Conservation (phyloP, 2,113 vertebrate genomes). For the Petrocephalus zakoni region DNA sequence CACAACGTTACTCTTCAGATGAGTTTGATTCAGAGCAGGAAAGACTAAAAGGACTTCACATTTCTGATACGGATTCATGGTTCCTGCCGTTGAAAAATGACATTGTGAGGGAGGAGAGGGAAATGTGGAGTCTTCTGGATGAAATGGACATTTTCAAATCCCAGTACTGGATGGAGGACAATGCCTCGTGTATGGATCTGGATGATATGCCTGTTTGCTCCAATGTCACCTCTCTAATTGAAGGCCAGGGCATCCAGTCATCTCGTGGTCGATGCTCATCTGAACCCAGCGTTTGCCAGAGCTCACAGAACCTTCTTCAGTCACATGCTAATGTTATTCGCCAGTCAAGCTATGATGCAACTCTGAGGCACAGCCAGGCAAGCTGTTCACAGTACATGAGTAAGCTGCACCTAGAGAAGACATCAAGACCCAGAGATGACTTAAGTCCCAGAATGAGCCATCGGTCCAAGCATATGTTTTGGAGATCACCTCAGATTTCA, state of each 20-base stretch:
- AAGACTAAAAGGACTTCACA: conserved; percentile 32
- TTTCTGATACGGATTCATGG: conserved; percentile 41
- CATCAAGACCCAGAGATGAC: conserved; percentile 46
- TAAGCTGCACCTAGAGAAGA: conserved; percentile 50
- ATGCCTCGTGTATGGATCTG: conserved; percentile 46
- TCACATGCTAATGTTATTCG: conserved; percentile 53
- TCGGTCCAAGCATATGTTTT: conserved; percentile 39
- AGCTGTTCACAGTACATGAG: conserved; percentile 49
- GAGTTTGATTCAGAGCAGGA: conserved; percentile 55
- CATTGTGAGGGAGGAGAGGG: conserved; percentile 40
- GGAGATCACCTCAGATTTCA: conserved; percentile 45
- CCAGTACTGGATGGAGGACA: conserved; percentile 33
- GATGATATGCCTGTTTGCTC: conserved; percentile 42
- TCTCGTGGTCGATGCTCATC: conserved; percentile 57
- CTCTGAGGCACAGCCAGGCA: conserved; percentile 46
- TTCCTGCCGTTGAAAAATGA: conserved; percentile 46
- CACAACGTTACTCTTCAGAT: conserved; percentile 57
- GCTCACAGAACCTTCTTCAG: conserved; percentile 40
- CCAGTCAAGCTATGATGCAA: conserved; percentile 63
- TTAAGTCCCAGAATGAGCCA: conserved; percentile 27
- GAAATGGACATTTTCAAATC: conserved; percentile 56
- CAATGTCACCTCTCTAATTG: conserved; percentile 40
- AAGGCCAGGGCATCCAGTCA: conserved; percentile 36
- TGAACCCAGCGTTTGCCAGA: conserved; percentile 58
- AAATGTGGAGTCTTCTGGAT: conserved; percentile 54